Base-by-base conservation (phyloP, 2,797 vertebrate genomes). In the Acanthornis magna region DNA sequence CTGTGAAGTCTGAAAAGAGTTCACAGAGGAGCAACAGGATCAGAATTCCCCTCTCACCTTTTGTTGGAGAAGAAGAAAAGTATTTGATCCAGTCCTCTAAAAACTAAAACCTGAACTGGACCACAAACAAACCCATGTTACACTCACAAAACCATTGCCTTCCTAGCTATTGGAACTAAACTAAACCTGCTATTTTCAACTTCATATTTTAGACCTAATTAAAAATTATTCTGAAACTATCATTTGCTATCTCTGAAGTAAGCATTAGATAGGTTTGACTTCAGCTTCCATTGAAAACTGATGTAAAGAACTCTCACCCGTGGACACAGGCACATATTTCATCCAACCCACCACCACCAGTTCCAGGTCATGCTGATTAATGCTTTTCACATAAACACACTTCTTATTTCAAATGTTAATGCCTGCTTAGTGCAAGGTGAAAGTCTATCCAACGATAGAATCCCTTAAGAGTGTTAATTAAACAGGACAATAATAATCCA, bases 401-500 rank as follows among this genome's bases (percentile, higher is more conserved):
- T 94, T 87, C 80, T 93, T 88, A 92, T 86, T 90, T 73, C 67
- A 95, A 90, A 89, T 96, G 89, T 75, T 87, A 93, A 95, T 93
- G 77, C 91, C 77, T 89, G 79, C 88, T 93, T 93, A 85, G 95
- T 47, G 70, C 91, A 95, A 96, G 95, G 96, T 96, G 93, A 93
- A 83, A 95, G 90, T 92, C 42, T 86, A 87, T 75, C 95, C 77
- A 77, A 74, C 29, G 92, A 92, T 30, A 71, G 91, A 93, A 95
- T 94, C 92, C 89, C 72, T 96, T 91, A 95, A 88, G 51, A 93
- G 94, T 90, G 97, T 96, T 96, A 95, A 97, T 95, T 97, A 96
- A 97, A 95, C 87, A 92, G 93, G 96, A 97, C 96, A 95, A 86
- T 95, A 96, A 97, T 97, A 95, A 97, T 96, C 96, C 89, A 22